phyloP scores from a whole-genome alignment of 64 coral and sea anemone species.

The Stichodactyla mertensii region DNA sequence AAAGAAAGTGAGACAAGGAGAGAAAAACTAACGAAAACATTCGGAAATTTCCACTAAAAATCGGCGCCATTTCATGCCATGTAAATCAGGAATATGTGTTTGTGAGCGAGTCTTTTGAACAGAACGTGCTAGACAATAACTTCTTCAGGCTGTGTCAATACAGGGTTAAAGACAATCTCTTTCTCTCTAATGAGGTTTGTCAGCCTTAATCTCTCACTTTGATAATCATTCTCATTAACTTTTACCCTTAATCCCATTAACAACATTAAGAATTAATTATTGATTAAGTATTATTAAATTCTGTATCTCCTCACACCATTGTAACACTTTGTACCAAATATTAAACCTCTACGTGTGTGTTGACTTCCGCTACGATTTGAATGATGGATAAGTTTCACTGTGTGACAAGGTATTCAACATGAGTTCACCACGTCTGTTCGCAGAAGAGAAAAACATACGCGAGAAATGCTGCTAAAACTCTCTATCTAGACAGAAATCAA shows the following conservation, averaged over 20 bases:
- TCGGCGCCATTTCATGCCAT: too few species aligned
- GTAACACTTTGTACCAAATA: neutral
- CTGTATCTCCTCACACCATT: neutral
- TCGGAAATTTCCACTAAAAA: too few species aligned
- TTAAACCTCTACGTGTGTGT: neutral
- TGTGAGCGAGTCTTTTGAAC: neutral
- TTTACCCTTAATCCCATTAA: neutral
- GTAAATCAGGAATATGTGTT: neutral
- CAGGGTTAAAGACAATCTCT: neutral
- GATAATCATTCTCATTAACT: slow-evolving; percentile 2
- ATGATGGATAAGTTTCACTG: neutral
- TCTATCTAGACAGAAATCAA: neutral
- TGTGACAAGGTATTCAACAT: neutral
- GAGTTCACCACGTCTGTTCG: neutral
- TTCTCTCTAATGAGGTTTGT: neutral
- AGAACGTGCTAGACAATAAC: neutral
- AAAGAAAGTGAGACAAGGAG: too few species aligned
- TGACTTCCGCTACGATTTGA: neutral
- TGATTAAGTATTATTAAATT: neutral
- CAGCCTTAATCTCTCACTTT: neutral
- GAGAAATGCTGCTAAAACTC: neutral
- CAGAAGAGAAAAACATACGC: neutral
- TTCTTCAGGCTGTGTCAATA: neutral
- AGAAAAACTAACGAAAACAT: too few species aligned
- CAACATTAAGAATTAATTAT: neutral